phyloP scores from a whole-genome alignment of 2,888 invertebrate genomes.

The Eupelmus urozonus region DNA sequence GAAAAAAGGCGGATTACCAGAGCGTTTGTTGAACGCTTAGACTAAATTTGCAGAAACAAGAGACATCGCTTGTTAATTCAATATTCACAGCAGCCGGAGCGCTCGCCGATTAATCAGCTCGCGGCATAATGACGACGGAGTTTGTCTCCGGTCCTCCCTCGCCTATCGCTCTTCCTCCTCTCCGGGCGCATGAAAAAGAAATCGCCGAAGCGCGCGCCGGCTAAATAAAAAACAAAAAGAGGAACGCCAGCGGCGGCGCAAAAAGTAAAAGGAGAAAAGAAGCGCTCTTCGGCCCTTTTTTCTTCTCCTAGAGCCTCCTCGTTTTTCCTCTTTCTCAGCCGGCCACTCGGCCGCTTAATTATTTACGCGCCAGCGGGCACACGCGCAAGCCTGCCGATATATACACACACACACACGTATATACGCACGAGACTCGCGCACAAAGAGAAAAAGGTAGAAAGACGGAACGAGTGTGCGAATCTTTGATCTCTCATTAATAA shows the following conservation, averaged over 20 bases:
- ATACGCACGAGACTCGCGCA: too few relatives aligned
- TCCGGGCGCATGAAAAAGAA: neutral
- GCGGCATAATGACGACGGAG: neutral
- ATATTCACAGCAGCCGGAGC: neutral
- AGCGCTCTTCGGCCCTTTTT: too few relatives aligned
- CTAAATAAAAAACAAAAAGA: neutral
- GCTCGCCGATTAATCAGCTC: neutral
- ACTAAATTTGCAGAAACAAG: neutral
- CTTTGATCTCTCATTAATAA: constrained; percentile 28
- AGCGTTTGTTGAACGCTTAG: neutral
- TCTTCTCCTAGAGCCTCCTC: too few relatives aligned
- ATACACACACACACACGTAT: too few relatives aligned
- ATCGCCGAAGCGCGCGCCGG: neutral
- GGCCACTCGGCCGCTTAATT: neutral
- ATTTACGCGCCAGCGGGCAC: neutral
- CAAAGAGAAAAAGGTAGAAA: neutral
- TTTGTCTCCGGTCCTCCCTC: too few relatives aligned
- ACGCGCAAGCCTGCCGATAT: neutral
- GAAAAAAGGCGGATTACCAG: neutral
- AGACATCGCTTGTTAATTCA: constrained; percentile 2
- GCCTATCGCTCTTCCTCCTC: too few relatives aligned
- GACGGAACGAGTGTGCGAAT: neutral
- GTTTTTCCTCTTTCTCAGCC: too few relatives aligned
- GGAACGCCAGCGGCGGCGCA: too few relatives aligned
- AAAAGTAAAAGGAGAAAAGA: neutral